A percentile compares a stretch with the other conserved stretches of the same genome.
Evolutionary conservation across 2,797 vertebrate species (phyloP).

Genomic region (Neostethus bicornis): DNA sequence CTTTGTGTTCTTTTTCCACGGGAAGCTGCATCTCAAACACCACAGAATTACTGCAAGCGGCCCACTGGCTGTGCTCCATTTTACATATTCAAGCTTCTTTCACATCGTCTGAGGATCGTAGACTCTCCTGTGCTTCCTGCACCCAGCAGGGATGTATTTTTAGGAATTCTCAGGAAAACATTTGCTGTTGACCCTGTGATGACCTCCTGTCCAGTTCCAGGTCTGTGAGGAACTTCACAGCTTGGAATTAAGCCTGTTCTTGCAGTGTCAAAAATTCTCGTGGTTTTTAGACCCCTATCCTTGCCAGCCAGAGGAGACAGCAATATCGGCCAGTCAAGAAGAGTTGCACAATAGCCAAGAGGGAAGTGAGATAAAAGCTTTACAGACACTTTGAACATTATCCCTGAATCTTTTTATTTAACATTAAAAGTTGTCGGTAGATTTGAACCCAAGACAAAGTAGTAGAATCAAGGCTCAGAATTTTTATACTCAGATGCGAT

Average conservation of each 20-base stretch:
- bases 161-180: conserved; percentile 72
- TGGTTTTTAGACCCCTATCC: conserved; percentile 57
- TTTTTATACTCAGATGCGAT: conserved; percentile 43
- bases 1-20: conserved; percentile 40
- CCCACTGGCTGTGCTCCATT: conserved; percentile 53
- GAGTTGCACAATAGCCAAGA: conserved; percentile 49
- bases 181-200: conserved; percentile 68
- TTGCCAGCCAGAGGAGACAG: conserved; percentile 42
- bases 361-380: conserved; percentile 41
- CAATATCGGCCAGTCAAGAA: conserved; percentile 20
- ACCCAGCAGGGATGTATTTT: conserved; percentile 69
- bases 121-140: conserved; percentile 66
- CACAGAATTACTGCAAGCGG: conserved; percentile 35
- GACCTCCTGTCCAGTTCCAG: conserved; percentile 76
- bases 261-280: conserved; percentile 70
- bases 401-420: conserved; percentile 39
- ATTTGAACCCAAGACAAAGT: conserved; percentile 20
- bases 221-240: conserved; percentile 81
- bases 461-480: conserved; percentile 38
- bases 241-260: conserved; percentile 77
- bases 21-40: conserved; percentile 42
- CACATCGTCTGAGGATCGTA: conserved; percentile 42
- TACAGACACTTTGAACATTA: conserved; percentile 34
- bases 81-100: conserved; percentile 52
- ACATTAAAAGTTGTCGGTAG: conserved; percentile 30